Evolutionary conservation across 2,113 vertebrate genomes (phyloP), one percentile per base, ranked within the genome.

Genomic region (Pteronura brasiliensis): DNA sequence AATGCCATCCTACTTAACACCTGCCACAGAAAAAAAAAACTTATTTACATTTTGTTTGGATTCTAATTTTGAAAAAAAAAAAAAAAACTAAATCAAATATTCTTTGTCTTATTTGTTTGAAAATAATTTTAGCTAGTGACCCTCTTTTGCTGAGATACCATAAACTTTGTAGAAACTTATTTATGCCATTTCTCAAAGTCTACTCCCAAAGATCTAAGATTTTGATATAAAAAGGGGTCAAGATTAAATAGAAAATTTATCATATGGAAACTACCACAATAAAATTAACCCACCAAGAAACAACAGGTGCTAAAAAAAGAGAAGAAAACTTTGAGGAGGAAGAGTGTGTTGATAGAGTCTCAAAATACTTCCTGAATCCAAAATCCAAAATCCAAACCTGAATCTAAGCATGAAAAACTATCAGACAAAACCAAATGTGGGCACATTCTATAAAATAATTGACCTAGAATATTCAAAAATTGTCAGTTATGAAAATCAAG

Each of bases 21-120:
- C 27, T 80, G 61, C 27, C 23, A 84, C 7, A 93, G 36, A 61
- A 86, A 39, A 52, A 52, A 49, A 83, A 17, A 20, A 44, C 12
- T 27, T 23, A 85, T 13, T 93, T 92, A 84, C 3, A 88, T 71
- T 80, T 91, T 59, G 6, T 74, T 88, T 91, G 12, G 20, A n/a
- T 86, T 92, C 59, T 89, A 77, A 95, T 39, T 81, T 82, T 92
- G 57, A 95, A 42, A 96, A 86, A 85, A 80, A 96, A 86, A 85
- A 80, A 81, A 44, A 6, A 55, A 13, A 49, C 10, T 92, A 65
- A 90, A 71, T 42, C n/a, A 72, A 65, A 74, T 59, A 76, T 39
- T 96, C 13, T 77, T 39, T 88, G 5, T 71, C 34, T 83, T 82
- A 0, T 31, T 83, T 23, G 10, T 42, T 72, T 83, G 92, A 61